A percentile compares a stretch with the other conserved stretches of the same genome.
phyloP scores from a whole-genome alignment of 2,888 invertebrate genomes.

The Achlya flavicornis region DNA sequence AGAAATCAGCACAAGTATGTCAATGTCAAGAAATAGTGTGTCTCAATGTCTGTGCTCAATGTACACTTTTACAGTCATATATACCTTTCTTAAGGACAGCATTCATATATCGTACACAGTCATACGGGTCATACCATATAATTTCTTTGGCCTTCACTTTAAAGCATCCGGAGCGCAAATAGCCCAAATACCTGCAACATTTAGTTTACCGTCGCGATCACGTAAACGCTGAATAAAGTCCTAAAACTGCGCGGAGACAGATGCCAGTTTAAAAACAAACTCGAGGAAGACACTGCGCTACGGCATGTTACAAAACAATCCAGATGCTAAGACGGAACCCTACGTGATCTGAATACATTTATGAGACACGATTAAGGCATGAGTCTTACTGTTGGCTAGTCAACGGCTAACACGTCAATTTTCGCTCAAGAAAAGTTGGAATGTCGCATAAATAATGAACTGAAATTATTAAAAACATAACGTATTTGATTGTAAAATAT shows the following conservation, averaged over 20 bases:
- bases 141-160: not conserved
- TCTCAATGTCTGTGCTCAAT: too few species aligned
- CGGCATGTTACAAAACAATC: conserved; percentile 73
- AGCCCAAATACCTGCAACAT: not conserved
- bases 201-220: conserved; percentile 23
- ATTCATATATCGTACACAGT: not conserved
- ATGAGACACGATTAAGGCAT: conserved; percentile 20
- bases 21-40: too few species aligned
- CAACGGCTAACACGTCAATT: not conserved
- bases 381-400: not conserved
- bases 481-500: too few species aligned
- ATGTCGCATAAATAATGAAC: not conserved
- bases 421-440: not conserved
- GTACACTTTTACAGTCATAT: too few species aligned
- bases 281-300: conserved; percentile 49
- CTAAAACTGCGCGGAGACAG: conserved; percentile 49
- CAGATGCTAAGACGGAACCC: conserved; percentile 73
- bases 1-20: too few species aligned
- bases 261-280: conserved; percentile 71
- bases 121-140: too few species aligned
- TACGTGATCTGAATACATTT: conserved; percentile 68
- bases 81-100: too few species aligned
- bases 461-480: not conserved
- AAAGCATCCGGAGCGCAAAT: too few species aligned
- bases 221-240: conserved; percentile 52